Evolutionary conservation across 2,113 vertebrate species (phyloP).

Genomic region (Passer montanus): DNA sequence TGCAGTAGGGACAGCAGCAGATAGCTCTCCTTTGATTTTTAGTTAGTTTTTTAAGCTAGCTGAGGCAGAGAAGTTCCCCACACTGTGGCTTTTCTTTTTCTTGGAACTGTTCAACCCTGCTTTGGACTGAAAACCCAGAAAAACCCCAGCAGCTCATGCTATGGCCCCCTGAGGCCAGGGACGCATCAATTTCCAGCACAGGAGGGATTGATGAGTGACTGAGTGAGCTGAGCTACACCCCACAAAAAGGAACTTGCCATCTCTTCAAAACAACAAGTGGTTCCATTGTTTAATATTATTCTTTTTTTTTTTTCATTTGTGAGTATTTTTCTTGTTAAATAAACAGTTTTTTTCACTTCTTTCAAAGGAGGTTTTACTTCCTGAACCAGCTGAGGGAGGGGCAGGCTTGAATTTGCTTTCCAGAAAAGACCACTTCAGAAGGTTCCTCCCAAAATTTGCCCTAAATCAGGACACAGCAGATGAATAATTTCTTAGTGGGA

Average conservation of each 20-base stretch:
- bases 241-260: background rate
- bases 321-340: background rate
- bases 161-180: fast-evolving
- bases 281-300: background rate
- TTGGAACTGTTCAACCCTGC: background rate
- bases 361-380: background rate
- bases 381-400: fast-evolving
- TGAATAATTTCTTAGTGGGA: background rate
- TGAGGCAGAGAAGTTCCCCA: background rate
- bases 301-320: background rate
- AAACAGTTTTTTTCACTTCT: background rate
- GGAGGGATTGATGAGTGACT: too few species aligned
- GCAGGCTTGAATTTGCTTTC: background rate
- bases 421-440: background rate
- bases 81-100: background rate
- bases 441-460: background rate
- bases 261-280: background rate
- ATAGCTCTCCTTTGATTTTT: background rate
- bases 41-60: background rate
- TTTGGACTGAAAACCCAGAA: background rate
- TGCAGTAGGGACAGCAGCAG: fast-evolving
- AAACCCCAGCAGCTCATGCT: fast-evolving
- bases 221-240: fast-evolving
- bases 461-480: background rate
- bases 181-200: fast-evolving